A percentile compares a stretch with the other conserved stretches of the same genome.
phyloP scores from a whole-genome alignment of 2,797 vertebrate species.

The Halcyon badia region DNA sequence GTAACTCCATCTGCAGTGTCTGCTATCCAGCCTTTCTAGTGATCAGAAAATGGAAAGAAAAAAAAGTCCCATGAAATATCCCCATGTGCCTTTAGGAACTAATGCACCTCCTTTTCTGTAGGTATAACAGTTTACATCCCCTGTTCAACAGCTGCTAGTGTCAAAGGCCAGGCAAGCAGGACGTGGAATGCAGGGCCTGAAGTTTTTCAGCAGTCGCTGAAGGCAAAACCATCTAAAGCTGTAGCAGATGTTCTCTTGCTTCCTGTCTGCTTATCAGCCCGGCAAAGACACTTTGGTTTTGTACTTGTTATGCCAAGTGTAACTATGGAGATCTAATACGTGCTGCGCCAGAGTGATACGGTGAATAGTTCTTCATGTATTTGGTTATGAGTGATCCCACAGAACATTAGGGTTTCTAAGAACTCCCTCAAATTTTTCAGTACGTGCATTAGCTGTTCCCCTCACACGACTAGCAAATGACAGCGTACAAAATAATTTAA shows the following conservation, averaged over 20 bases:
- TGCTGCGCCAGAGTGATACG: neutral
- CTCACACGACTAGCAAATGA: fast-evolving
- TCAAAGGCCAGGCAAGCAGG: conserved; percentile 24
- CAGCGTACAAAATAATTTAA: neutral
- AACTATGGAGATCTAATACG: conserved; percentile 70
- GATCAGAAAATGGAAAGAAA: neutral
- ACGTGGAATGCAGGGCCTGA: conserved; percentile 22
- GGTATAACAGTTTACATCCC: neutral
- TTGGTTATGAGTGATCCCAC: neutral
- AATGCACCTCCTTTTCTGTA: neutral
- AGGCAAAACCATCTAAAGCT: conserved; percentile 64
- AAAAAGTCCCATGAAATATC: neutral
- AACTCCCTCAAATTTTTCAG: neutral
- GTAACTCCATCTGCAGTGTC: neutral
- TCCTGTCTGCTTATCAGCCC: conserved; percentile 79
- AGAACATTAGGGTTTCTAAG: conserved; percentile 20
- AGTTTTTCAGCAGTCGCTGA: conserved; percentile 13
- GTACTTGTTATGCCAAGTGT: conserved; percentile 68
- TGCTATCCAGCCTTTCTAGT: neutral
- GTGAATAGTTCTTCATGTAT: neutral
- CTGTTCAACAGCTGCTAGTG: conserved; percentile 21
- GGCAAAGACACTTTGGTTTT: conserved; percentile 63
- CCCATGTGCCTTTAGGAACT: neutral
- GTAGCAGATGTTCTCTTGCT: conserved; percentile 69
- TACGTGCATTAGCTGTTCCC: neutral